Conservation (phyloP, 2,797 vertebrate genomes). For the Prunella strophiata region DNA sequence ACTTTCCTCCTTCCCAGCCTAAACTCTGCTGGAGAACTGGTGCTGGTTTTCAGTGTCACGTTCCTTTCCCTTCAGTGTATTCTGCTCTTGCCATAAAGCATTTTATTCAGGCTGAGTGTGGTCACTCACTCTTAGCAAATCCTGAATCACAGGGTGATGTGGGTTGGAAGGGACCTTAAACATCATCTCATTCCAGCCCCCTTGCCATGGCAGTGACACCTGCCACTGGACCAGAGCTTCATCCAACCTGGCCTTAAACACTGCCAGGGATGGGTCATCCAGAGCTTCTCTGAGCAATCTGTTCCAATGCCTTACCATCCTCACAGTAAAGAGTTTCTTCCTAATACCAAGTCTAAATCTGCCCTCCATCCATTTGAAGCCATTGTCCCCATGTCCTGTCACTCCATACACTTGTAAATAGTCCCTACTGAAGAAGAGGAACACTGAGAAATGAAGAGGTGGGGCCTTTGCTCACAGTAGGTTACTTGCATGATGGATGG, state of each 20-base stretch:
- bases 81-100: neutral
- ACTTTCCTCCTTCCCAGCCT: neutral
- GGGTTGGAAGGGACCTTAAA: neutral
- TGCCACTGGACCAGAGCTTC: neutral
- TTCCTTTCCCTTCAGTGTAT: neutral
- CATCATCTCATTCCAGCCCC: neutral
- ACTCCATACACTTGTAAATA: neutral
- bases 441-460: neutral
- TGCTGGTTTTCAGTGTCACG: neutral
- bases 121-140: neutral
- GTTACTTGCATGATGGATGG: neutral
- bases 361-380: accelerated
- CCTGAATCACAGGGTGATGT: neutral
- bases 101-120: neutral
- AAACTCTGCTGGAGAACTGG: neutral
- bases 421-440: neutral
- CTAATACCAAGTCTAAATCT: neutral
- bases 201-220: neutral
- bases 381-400: neutral
- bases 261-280: neutral
- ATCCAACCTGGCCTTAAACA: neutral
- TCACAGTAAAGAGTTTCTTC: neutral
- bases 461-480: neutral
- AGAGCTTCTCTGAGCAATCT: neutral
- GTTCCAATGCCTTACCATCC: neutral